These are phyloP conservation scores for Serilophus lunatus DNA, from an alignment of 2,113 vertebrate species.

Conservation along the genomic window DNA sequence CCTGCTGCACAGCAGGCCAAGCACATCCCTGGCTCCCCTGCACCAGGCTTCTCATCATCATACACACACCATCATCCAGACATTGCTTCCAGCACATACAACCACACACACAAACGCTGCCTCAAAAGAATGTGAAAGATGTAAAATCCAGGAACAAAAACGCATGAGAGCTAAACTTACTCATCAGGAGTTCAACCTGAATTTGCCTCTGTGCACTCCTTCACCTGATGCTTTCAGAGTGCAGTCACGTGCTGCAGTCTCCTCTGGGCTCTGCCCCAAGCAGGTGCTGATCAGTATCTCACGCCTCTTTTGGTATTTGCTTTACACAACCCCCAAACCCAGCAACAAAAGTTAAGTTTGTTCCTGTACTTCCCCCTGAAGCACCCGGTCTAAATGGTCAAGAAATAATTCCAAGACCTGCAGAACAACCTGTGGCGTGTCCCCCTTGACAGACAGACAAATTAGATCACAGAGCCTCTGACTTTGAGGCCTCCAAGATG, in stretches of 20 bases:
- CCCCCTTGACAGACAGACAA: not conserved
- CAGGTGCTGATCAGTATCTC: not conserved
- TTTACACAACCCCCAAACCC: not conserved
- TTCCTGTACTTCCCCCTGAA: not conserved
- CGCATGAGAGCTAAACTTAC: not conserved
- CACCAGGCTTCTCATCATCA: not conserved
- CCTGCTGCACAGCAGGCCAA: not conserved
- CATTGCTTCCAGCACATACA: not conserved
- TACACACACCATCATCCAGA: not conserved
- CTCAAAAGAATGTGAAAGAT: conserved; percentile 21
- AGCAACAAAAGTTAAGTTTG: not conserved
- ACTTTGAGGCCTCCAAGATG: not conserved
- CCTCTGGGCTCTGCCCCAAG: not conserved
- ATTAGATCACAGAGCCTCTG: not conserved
- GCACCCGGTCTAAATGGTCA: not conserved
- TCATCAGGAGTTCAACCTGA: not conserved
- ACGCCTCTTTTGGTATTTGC: not conserved
- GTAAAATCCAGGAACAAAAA: conserved; percentile 18
- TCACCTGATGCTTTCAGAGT: accelerated
- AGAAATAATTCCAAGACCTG: not conserved
- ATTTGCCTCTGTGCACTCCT: not conserved
- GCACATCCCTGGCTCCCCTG: not conserved
- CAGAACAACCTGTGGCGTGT: not conserved
- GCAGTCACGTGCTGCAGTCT: not conserved
- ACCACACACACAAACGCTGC: not conserved